Evolutionary conservation across 1,140 invertebrate genomes (phyloP).

Genomic region (Drosophila bifasciata): DNA sequence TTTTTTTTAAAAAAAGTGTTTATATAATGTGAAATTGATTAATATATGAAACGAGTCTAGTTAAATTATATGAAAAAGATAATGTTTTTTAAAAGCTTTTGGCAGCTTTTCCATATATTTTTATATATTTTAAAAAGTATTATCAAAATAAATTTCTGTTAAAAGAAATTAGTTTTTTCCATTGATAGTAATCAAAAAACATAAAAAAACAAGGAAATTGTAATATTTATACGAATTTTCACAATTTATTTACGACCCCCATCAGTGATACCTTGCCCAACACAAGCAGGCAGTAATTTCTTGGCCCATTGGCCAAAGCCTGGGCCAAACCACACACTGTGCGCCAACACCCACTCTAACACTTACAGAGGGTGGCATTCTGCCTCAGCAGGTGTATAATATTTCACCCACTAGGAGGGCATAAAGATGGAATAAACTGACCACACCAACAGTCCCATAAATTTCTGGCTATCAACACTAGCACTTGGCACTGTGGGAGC

Average conservation of each 20-base stretch:
- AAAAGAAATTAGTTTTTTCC: too few relatives aligned
- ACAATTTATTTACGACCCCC: not conserved
- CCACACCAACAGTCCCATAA: conserved; percentile 46
- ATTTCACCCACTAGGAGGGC: conserved; percentile 30
- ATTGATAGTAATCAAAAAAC: too few relatives aligned
- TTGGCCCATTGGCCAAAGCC: conserved; percentile 1
- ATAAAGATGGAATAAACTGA: conserved; percentile 49
- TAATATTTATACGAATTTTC: not conserved
- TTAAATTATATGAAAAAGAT: too few relatives aligned
- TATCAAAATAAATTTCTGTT: too few relatives aligned
- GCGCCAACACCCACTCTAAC: not conserved
- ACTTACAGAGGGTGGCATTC: not conserved
- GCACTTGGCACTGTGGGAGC: conserved; percentile 1
- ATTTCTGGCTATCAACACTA: conserved; percentile 50
- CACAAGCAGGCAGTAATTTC: conserved; percentile 19
- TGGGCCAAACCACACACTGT: not conserved
- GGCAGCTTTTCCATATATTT: too few relatives aligned
- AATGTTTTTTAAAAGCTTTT: too few relatives aligned
- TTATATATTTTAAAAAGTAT: too few relatives aligned
- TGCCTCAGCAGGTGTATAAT: conserved; percentile 41
- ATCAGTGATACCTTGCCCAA: conserved; percentile 11
- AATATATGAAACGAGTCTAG: too few relatives aligned
- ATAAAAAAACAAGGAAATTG: not conserved
- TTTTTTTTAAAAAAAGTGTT: too few relatives aligned
- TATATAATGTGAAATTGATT: too few relatives aligned